Percentiles rank a stretch among this genome's conserved stretches.
Evolutionary conservation across 2,888 invertebrate genomes (phyloP).

Genomic region (Drosophila kanekoi): DNA sequence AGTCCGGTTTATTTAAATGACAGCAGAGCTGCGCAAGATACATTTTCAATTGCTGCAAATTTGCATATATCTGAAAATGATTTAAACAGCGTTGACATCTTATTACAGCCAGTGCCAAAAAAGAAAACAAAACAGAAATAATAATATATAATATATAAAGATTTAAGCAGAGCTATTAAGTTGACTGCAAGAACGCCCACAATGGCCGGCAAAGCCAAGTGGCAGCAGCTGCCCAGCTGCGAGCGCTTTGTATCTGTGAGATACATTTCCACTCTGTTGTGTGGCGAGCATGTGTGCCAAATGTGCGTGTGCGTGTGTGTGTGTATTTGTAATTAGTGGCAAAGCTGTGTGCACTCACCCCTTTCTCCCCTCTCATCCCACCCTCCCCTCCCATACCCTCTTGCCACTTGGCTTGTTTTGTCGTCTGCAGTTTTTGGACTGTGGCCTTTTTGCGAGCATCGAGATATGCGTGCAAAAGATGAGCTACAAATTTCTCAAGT

Average conservation of each 20-base stretch:
- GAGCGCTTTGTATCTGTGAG: constrained; percentile 41
- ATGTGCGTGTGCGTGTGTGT: constrained; percentile 32
- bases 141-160: constrained; percentile 31
- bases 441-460: constrained; percentile 53
- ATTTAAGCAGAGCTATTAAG: constrained; percentile 41
- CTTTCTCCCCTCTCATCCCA: background rate
- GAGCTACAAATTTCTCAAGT: constrained; percentile 85
- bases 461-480: constrained; percentile 77
- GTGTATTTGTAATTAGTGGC: constrained; percentile 68
- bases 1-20: background rate
- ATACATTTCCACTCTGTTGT: constrained; percentile 51
- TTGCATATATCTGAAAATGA: constrained; percentile 43
- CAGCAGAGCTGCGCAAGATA: constrained; percentile 14
- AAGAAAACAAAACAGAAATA: constrained; percentile 18
- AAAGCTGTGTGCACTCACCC: constrained; percentile 36
- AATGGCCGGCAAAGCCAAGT: constrained; percentile 18
- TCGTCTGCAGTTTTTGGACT: constrained; percentile 68
- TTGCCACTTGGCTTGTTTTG: constrained; percentile 18
- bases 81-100: constrained; percentile 76
- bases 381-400: background rate
- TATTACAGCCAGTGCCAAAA: constrained; percentile 72
- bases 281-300: constrained; percentile 34
- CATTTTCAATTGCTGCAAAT: constrained; percentile 29
- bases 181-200: constrained; percentile 28
- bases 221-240: constrained; percentile 26